A percentile compares a stretch with the other conserved stretches of the same genome.
Evolutionary conservation across 2,888 invertebrate species (phyloP).

Genomic region (Acrobasis repandana): DNA sequence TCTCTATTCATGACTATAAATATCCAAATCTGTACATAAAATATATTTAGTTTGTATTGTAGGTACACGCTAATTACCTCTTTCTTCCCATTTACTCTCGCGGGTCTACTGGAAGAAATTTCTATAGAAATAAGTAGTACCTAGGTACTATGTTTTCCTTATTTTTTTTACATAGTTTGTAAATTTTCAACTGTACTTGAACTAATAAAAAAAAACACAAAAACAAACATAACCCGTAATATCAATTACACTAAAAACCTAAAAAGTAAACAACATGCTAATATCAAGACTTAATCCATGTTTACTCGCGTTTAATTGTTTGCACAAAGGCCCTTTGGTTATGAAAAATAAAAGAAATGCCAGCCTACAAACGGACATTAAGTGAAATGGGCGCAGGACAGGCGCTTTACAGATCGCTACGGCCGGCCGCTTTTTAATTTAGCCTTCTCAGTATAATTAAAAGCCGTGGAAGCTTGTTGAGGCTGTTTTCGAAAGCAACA

Average conservation of each 20-base stretch:
- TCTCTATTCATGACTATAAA: no score
- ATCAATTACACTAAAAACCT: not conserved
- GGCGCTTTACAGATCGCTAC: slow-evolving; percentile 32
- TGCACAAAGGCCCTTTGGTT: not conserved
- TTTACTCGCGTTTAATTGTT: slow-evolving; percentile 12
- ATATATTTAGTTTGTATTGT: no score
- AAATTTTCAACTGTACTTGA: no score
- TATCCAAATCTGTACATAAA: no score
- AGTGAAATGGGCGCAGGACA: slow-evolving; percentile 16
- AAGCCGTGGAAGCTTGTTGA: slow-evolving; percentile 60
- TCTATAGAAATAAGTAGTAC: no score
- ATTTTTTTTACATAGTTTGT: no score
- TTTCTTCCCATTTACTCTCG: no score
- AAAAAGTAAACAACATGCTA: not conserved
- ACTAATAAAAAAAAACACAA: no score
- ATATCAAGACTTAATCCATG: slow-evolving; percentile 4
- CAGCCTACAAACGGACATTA: slow-evolving; percentile 11
- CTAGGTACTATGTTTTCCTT: no score
- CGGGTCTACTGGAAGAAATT: no score
- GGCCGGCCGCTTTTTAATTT: slow-evolving; percentile 76
- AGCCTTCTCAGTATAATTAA: slow-evolving; percentile 76
- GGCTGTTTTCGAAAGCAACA: slow-evolving; percentile 59
- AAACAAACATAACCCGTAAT: no score
- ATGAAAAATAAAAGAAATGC: not conserved
- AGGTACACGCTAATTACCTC: no score